These are phyloP conservation scores for Chamaea fasciata DNA, from an alignment of 2,113 vertebrate species.

Conservation along the genomic window DNA sequence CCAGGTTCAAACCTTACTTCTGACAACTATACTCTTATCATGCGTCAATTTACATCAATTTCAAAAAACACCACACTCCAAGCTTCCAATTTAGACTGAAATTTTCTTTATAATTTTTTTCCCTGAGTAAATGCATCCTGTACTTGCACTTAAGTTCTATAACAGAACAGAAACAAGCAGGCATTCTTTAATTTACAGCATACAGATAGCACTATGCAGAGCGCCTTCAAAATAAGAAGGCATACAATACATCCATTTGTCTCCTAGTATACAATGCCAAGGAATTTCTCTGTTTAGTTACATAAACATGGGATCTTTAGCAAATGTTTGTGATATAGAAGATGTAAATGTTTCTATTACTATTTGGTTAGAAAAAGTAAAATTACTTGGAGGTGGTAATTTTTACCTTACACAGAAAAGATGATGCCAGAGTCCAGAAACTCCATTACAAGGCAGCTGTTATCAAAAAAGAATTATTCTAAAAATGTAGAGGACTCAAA, in stretches of 20 bases:
- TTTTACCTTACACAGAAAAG: not conserved
- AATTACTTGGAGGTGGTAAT: not conserved
- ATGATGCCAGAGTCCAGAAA: not conserved
- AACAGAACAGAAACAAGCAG: not conserved
- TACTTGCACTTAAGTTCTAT: not conserved
- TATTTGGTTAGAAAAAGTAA: not conserved
- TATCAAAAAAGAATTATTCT: constrained; percentile 2
- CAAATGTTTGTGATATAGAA: not conserved
- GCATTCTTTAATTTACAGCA: not conserved
- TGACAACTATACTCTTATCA: not conserved
- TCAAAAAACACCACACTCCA: not conserved
- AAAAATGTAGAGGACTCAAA: not conserved
- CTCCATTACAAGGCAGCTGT: not conserved
- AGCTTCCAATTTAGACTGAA: not conserved
- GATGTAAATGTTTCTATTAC: not conserved
- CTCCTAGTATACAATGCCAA: not conserved
- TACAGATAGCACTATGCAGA: not conserved
- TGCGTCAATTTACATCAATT: not conserved
- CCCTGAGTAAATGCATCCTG: not conserved
- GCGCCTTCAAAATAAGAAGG: not conserved
- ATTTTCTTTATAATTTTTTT: not conserved
- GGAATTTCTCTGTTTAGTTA: not conserved
- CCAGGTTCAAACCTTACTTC: not conserved
- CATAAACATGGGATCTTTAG: not conserved
- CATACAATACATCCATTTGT: not conserved